phyloP scores from a whole-genome alignment of 2,888 invertebrate genomes.

The Panopea generosa region DNA sequence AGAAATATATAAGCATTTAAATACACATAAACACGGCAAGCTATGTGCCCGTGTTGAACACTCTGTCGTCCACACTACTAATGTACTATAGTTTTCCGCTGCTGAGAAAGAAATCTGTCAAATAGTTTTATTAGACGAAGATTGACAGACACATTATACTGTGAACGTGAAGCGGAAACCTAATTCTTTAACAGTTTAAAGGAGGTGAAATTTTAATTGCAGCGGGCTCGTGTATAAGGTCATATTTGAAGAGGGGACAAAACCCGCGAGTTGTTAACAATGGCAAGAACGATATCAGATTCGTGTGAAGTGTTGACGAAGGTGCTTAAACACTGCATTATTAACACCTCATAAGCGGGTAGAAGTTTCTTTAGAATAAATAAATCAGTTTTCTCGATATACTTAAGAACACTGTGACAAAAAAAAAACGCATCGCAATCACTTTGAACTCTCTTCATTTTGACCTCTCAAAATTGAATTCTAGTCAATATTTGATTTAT shows the following conservation, averaged over 20 bases:
- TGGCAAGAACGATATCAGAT: slow-evolving; percentile 57
- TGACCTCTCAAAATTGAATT: background rate
- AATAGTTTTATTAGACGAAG: background rate
- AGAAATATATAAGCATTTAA: no score
- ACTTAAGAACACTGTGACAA: no score
- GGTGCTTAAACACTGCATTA: slow-evolving; percentile 38
- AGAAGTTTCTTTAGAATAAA: background rate
- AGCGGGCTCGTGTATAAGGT: slow-evolving; percentile 51
- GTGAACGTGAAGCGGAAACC: slow-evolving; percentile 15
- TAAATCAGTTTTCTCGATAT: no score
- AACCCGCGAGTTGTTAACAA: slow-evolving; percentile 21
- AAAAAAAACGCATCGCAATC: no score
- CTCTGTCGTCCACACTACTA: no score
- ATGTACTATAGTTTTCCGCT: no score
- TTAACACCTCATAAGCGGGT: slow-evolving; percentile 39
- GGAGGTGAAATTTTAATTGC: slow-evolving; percentile 45
- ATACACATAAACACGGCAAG: no score
- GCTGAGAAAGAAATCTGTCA: no score
- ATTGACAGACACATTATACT: slow-evolving; percentile 16
- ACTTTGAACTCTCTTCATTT: slow-evolving; percentile 13
- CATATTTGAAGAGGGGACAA: slow-evolving; percentile 25
- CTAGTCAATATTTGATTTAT: slow-evolving; percentile 19
- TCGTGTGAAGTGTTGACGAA: slow-evolving; percentile 32
- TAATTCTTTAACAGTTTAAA: slow-evolving; percentile 2
- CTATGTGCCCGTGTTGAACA: no score